Base-by-base conservation (phyloP, 2,888 invertebrate species). In the Tricholauxania praeusta region DNA sequence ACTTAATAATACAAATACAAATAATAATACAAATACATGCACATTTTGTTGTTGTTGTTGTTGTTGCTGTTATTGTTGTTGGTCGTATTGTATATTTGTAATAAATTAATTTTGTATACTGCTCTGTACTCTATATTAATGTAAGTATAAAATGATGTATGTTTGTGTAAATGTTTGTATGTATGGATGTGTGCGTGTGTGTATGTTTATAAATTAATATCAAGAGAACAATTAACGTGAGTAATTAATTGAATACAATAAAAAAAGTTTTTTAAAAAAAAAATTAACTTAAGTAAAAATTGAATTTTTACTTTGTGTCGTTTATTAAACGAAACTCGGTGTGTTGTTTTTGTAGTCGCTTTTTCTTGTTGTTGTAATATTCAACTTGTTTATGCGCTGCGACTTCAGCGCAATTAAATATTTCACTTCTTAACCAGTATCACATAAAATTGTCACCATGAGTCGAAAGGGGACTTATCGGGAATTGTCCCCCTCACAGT, bases 1-100 rank as follows among this genome's bases (percentile, higher is more conserved):
- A 28, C 57, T 57, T 28, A 28, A 19, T 57, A 19, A 57, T 80
- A 82, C 82, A 80, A 82, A 80, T 81, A 81, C 80, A 81, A 80
- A 81, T 78, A 68, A 65, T 73, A 74, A 66, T 78, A 76, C 77
- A 76, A 75, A 60, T 17, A 32, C 32, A 60, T 22, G 60, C 60
- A 60, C 22, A 60, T 39, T 15, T 19, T 32, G 39, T 1, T 63
- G 32, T 19, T 17, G 48, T 47, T 63, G 62, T 63, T 47, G 32
- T 12, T 60, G 28, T 57, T 28, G n/a, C 17, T 63, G 64, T 22
- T 64, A 19, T 49, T 47, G 48, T 63, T 48, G 63, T 47, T 63
- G 47, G 6, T 59, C 10, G 28, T 59, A 14, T 47, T 49, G 49
- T 51, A 49, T 19, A 22, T 47, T 63, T 47, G 49, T 63, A 48